A percentile compares a stretch with the other conserved stretches of the same genome.
phyloP scores from a whole-genome alignment of 2,113 vertebrate genomes.

The Carlito syrichta region DNA sequence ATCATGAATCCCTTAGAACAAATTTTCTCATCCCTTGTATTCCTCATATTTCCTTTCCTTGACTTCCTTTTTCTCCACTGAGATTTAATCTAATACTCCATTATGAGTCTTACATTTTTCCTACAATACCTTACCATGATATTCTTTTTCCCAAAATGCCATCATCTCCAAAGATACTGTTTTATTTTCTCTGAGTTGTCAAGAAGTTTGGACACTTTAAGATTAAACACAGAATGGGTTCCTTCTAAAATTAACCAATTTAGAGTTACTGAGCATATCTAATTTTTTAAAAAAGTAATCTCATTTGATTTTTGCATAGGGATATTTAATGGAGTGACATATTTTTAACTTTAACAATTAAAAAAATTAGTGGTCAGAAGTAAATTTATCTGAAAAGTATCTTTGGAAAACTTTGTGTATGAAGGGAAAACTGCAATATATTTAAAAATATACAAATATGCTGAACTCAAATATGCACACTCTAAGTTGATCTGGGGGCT shows the following conservation, averaged over 20 bases:
- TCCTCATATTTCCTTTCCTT: background rate
- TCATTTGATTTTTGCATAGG: background rate
- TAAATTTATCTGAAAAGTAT: background rate
- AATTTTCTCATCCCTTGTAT: background rate
- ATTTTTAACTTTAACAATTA: background rate
- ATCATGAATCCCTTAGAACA: background rate
- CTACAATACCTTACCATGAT: background rate
- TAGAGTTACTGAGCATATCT: slow-evolving; percentile 36
- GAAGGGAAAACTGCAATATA: background rate
- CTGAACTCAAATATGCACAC: background rate
- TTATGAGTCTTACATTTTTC: background rate
- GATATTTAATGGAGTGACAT: background rate
- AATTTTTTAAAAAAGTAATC: slow-evolving; percentile 40
- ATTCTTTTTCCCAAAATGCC: slow-evolving; percentile 16
- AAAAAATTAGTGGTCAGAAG: background rate
- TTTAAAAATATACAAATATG: background rate
- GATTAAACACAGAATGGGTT: slow-evolving; percentile 25
- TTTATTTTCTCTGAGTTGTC: slow-evolving; percentile 49
- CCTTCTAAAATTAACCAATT: slow-evolving; percentile 13
- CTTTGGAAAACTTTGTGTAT: background rate
- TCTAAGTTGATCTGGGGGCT: background rate
- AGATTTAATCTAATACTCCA: background rate
- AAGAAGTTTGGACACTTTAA: slow-evolving; percentile 28
- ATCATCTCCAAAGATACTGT: slow-evolving; percentile 16
- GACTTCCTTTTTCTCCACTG: background rate